Percentiles rank a stretch among this genome's conserved stretches.
Conservation (phyloP, 2,888 invertebrate species). For the Melanostoma scalare region DNA sequence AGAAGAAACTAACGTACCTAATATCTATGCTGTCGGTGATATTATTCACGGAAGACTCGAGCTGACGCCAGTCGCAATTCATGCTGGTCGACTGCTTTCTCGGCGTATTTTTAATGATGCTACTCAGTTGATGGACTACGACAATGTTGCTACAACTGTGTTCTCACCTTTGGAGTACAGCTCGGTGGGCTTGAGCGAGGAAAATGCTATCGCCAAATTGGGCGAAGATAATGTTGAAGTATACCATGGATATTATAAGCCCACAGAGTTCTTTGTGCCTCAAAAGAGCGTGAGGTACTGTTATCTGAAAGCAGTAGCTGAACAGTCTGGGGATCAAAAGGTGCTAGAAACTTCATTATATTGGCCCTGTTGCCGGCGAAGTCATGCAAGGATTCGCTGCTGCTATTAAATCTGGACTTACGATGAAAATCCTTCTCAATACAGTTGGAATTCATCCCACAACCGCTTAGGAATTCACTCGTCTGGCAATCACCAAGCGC, state of each 20-base stretch:
- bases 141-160: slow-evolving; percentile 95
- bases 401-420: slow-evolving; percentile 92
- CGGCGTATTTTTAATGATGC: slow-evolving; percentile 86
- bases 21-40: slow-evolving; percentile 98
- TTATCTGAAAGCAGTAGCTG: slow-evolving; percentile 93
- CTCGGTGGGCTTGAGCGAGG: slow-evolving; percentile 96
- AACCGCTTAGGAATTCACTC: slow-evolving; percentile 95
- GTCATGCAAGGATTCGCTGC: slow-evolving; percentile 96
- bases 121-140: slow-evolving; percentile 89
- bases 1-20: slow-evolving; percentile 93
- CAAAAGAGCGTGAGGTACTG: slow-evolving; percentile 93
- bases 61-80: slow-evolving; percentile 97
- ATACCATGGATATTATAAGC: slow-evolving; percentile 97
- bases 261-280: slow-evolving; percentile 97
- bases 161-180: slow-evolving; percentile 98
- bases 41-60: slow-evolving; percentile 93
- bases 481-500: slow-evolving; percentile 93
- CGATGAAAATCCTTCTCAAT: slow-evolving; percentile 89
- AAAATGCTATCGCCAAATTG: slow-evolving; percentile 86
- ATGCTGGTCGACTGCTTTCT: slow-evolving; percentile 93
- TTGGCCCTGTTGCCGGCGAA: slow-evolving; percentile 96
- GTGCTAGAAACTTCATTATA: slow-evolving; percentile 94
- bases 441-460: slow-evolving; percentile 97
- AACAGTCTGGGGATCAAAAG: slow-evolving; percentile 86
- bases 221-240: slow-evolving; percentile 93